A percentile compares a stretch with the other conserved stretches of the same genome.
phyloP scores from a whole-genome alignment of 2,797 vertebrate species.

The Mus caroli region DNA sequence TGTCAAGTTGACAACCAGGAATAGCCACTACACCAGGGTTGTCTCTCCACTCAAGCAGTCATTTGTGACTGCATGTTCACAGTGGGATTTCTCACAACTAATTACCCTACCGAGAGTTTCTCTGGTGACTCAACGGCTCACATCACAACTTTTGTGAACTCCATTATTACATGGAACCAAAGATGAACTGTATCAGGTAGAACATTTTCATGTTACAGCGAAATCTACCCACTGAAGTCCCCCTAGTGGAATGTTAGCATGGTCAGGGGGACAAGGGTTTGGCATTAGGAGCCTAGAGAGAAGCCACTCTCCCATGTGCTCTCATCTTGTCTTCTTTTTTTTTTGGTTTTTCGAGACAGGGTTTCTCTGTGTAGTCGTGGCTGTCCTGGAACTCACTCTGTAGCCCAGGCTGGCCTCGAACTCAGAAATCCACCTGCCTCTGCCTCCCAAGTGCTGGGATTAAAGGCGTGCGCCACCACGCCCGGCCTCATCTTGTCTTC shows the following conservation, averaged over 20 bases:
- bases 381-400: too few relatives aligned
- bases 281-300: accelerated
- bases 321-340: not conserved
- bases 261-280: too few relatives aligned
- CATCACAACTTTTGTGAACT: not conserved
- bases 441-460: too few relatives aligned
- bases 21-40: too few relatives aligned
- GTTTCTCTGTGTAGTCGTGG: too few relatives aligned
- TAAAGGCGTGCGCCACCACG: too few relatives aligned
- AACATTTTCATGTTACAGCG: not conserved
- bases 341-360: too few relatives aligned
- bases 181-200: not conserved
- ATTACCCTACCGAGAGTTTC: not conserved
- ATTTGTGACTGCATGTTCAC: not conserved
- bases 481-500: not conserved
- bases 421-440: too few relatives aligned
- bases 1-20: too few relatives aligned
- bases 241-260: not conserved
- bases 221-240: not conserved
- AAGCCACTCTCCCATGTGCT: accelerated
- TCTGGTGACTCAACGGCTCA: not conserved
- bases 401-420: too few relatives aligned
- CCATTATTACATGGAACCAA: not conserved
- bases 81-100: not conserved
- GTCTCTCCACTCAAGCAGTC: not conserved